These are phyloP conservation scores for Lymantria dispar DNA, from an alignment of 2,888 invertebrate species.

Conservation along the genomic window DNA sequence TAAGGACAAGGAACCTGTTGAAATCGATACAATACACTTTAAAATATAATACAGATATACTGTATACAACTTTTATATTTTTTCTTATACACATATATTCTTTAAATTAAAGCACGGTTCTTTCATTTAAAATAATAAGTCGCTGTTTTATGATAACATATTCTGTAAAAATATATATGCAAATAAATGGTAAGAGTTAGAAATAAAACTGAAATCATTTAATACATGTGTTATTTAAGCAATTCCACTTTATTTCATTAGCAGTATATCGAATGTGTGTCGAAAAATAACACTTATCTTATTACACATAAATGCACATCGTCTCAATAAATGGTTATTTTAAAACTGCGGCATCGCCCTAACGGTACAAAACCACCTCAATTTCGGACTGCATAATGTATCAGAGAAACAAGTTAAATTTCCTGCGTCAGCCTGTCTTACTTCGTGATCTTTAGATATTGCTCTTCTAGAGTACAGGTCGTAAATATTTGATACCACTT, in stretches of 20 bases:
- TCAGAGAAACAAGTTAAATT: constrained; percentile 64
- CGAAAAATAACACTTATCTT: constrained; percentile 40
- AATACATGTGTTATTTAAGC: background rate
- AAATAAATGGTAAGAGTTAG: no score
- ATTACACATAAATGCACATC: constrained; percentile 47
- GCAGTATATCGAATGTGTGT: constrained; percentile 33
- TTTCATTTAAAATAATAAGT: no score
- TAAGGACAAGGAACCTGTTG: no score
- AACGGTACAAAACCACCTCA: constrained; percentile 68
- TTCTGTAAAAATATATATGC: no score
- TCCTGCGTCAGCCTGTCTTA: constrained; percentile 53
- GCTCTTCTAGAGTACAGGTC: constrained; percentile 17
- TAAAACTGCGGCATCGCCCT: constrained; percentile 57
- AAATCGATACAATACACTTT: no score
- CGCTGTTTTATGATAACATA: no score
- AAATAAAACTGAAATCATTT: no score
- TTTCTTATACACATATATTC: no score
- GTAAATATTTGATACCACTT: constrained; percentile 3
- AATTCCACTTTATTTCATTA: constrained; percentile 23
- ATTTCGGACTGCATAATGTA: constrained; percentile 56
- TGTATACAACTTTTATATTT: no score
- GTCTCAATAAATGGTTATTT: constrained; percentile 49
- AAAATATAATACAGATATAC: no score
- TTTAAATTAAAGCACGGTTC: no score
- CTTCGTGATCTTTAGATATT: constrained; percentile 56